Base-by-base conservation (phyloP, 2,888 invertebrate species). In the Drosophila mayaguana region DNA sequence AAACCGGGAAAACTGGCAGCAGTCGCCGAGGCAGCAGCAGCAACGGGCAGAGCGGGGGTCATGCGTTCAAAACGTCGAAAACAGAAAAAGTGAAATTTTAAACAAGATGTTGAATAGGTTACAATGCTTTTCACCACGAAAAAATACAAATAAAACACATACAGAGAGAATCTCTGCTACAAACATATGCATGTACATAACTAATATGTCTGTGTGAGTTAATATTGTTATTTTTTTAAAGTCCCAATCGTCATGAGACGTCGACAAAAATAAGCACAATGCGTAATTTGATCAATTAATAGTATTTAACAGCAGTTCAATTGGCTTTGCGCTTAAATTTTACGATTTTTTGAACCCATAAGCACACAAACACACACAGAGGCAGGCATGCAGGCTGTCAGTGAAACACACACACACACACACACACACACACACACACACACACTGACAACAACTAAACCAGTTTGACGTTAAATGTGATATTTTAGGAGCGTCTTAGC, bases 71-170 rank as follows among this genome's bases (percentile, higher is more conserved):
- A 20, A 32, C 61, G 65, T 53, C 59, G 50, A 40, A 72, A 60
- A 51, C 55, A 65, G 67, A 80, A 88, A 88, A 88, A 88, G 83
- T 88, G 89, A 88, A 83, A 86, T 80, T 86, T 80, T 46, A 57
- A 74, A 72, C 63, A 80, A 76, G 62, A 73, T 55, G 53, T 64
- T 59, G 50, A 42, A 71, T 60, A 59, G 42, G 50, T 60, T 73
- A 57, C 74, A 62, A 46, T 61, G 60, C 54, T 66, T 67, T 66
- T 74, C 63, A 72, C 69, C 42, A 68, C 46, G 62, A 48, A 53
- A 61, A 45, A 34, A 36, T 20, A 36, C 8, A 25, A 20, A 25
- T 16, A 53, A 25, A 20, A n/a, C 16, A 53, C 22, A 45, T n/a
- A 36, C 12, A 50, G 34, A 63, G 50, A 72, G 43, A 62, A 72